phyloP scores from a whole-genome alignment of 2,888 invertebrate species.

The Cetonia aurata region DNA sequence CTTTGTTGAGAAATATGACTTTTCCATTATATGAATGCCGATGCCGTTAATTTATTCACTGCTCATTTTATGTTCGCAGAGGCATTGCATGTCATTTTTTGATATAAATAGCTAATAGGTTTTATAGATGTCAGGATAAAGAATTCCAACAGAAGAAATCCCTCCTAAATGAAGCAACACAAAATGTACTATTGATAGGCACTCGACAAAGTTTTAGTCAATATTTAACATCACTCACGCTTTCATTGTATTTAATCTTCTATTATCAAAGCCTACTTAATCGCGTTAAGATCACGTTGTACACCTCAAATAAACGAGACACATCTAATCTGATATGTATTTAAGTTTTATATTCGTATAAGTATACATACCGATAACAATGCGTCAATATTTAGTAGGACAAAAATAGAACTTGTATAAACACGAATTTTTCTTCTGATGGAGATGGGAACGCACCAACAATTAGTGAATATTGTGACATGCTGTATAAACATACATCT shows the following conservation, averaged over 20 bases:
- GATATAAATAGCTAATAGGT: no score
- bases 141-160: not conserved
- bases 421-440: no score
- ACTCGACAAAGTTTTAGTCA: slow-evolving; percentile 17
- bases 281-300: slow-evolving; percentile 6
- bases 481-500: not conserved
- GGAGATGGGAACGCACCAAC: not conserved
- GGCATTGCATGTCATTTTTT: no score
- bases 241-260: slow-evolving; percentile 12
- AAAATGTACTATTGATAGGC: not conserved
- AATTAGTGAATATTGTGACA: slow-evolving; percentile 4
- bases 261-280: slow-evolving; percentile 23
- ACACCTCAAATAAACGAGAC: no score
- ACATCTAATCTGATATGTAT: not conserved
- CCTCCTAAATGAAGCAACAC: slow-evolving; percentile 8
- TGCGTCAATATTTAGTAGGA: slow-evolving; percentile 20
- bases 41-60: no score
- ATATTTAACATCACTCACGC: slow-evolving; percentile 36
- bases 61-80: no score
- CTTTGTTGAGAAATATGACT: no score
- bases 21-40: no score
- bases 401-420: slow-evolving; percentile 2
- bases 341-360: not conserved
- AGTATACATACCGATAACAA: slow-evolving; percentile 10
- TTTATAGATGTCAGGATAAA: no score